A percentile compares a stretch with the other conserved stretches of the same genome.
phyloP scores from a whole-genome alignment of 2,888 invertebrate genomes.

The Hemaris fuciformis region DNA sequence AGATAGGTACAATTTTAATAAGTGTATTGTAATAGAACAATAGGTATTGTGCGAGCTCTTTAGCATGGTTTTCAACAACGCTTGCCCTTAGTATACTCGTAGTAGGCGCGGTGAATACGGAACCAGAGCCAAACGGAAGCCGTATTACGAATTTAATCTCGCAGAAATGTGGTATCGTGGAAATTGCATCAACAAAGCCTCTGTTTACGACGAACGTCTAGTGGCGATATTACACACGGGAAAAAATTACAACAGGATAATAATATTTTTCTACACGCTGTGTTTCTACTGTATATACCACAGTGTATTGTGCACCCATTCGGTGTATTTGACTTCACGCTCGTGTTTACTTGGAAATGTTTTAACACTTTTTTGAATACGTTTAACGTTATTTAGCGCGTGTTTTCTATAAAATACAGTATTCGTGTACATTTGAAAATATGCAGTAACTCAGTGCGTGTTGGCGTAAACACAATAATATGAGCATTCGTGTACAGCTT shows the following conservation, averaged over 20 bases:
- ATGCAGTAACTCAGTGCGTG: not conserved
- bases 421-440: not conserved
- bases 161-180: conserved; percentile 75
- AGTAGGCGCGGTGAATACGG: conserved; percentile 64
- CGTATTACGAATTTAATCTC: conserved; percentile 78
- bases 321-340: not conserved
- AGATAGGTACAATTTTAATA: not conserved
- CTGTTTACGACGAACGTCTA: conserved; percentile 68
- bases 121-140: conserved; percentile 61
- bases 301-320: not conserved
- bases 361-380: not conserved
- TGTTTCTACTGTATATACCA: not conserved
- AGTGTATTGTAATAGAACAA: not conserved
- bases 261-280: conserved; percentile 35
- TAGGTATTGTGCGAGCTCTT: not conserved
- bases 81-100: conserved; percentile 41
- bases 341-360: not conserved
- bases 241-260: conserved; percentile 46
- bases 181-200: conserved; percentile 69
- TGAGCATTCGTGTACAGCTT: conserved; percentile 48
- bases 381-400: not conserved
- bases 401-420: not conserved
- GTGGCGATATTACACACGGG: conserved; percentile 50
- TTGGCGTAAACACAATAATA: conserved; percentile 26
- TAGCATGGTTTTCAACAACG: conserved; percentile 27